phyloP scores from a whole-genome alignment of 2,113 vertebrate species.

The Marmota monax region DNA sequence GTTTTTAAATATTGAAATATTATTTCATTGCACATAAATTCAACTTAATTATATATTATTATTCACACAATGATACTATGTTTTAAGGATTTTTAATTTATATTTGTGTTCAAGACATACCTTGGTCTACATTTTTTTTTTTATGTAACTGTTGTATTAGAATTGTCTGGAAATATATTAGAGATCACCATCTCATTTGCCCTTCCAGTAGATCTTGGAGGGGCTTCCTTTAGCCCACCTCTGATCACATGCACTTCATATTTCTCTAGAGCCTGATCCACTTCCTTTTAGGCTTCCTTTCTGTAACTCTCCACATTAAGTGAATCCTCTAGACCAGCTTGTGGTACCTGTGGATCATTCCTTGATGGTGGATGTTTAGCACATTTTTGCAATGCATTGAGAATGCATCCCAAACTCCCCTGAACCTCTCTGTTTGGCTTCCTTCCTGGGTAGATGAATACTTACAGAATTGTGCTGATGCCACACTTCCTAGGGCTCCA shows the following conservation, averaged over 20 bases:
- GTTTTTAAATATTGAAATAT: neutral
- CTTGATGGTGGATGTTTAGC: constrained; percentile 91
- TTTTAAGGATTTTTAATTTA: neutral
- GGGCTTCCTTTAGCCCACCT: constrained; percentile 91
- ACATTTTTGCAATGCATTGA: constrained; percentile 88
- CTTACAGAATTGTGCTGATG: accelerated
- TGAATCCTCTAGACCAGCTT: constrained; percentile 92
- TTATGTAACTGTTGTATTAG: neutral
- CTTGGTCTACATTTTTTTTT: neutral
- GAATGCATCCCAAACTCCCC: neutral
- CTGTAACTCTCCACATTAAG: constrained; percentile 84
- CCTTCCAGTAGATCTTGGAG: constrained; percentile 91
- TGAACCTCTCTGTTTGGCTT: constrained; percentile 79
- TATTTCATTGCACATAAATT: neutral
- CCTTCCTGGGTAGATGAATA: constrained; percentile 11
- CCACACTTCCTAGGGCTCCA: accelerated
- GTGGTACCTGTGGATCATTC: constrained; percentile 93
- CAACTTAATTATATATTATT: neutral
- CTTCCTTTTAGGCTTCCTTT: neutral
- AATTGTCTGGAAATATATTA: neutral
- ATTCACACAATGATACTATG: neutral
- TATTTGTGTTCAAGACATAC: neutral
- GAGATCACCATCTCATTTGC: accelerated
- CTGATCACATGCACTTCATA: constrained; percentile 90
- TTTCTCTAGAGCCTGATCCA: constrained; percentile 92